phyloP scores from a whole-genome alignment of 2,113 vertebrate genomes.

The Trachemys scripta region DNA sequence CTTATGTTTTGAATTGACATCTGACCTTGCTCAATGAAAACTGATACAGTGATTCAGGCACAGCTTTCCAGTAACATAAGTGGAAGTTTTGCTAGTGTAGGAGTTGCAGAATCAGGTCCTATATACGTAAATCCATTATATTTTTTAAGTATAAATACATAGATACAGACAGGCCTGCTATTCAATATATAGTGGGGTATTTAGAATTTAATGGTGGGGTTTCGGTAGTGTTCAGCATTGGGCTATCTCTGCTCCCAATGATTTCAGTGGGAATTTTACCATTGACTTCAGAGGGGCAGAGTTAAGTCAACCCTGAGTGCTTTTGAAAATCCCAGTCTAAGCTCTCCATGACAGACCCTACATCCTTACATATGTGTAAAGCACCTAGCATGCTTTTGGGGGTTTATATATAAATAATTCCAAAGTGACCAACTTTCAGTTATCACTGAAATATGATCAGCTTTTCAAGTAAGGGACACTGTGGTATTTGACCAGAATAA shows the following conservation, averaged over 20 bases:
- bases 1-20: not conserved
- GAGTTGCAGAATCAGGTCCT: not conserved
- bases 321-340: not conserved
- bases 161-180: not conserved
- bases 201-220: not conserved
- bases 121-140: not conserved
- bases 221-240: not conserved
- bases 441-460: not conserved
- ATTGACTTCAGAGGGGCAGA: not conserved
- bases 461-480: conserved; percentile 57
- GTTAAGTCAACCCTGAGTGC: not conserved
- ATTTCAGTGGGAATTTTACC: not conserved
- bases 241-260: not conserved
- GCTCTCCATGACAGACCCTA: not conserved
- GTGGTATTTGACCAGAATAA: conserved; percentile 63
- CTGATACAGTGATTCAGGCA: not conserved
- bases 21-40: not conserved
- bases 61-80: not conserved
- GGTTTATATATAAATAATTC: not conserved
- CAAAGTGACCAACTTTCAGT: not conserved
- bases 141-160: not conserved
- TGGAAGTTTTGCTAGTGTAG: not conserved
- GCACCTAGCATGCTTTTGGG: not conserved
- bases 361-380: not conserved
- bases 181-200: not conserved